Evolutionary conservation across 1,140 invertebrate genomes (phyloP), one percentile per base, ranked within the genome.

Genomic region (Drosophila obscura): DNA sequence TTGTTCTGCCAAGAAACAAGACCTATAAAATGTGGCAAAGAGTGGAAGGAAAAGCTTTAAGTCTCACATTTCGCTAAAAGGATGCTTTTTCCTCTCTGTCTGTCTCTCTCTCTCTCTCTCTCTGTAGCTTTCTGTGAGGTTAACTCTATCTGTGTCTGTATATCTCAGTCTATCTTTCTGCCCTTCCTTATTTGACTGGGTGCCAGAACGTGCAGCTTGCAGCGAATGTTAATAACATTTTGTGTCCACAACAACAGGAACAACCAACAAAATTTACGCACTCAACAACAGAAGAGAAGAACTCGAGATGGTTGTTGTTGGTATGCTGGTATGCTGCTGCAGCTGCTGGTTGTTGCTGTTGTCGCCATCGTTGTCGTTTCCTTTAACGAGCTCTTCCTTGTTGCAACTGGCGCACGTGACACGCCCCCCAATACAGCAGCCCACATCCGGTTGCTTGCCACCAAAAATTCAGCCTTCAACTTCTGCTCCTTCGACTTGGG

Each of bases 371-470:
- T 64, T 63, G 73, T 77, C 65, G 69, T 80, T 87, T 87, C 71
- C 82, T 87, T 88, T 87, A 87, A 87, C 82, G 82, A 87, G 82
- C 82, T 87, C 82, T 78, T 87, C 82, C 83, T 87, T 87, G 82
- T 79, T 82, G 78, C 78, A 82, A 79, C 63, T 62, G 49, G 71
- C 79, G 80, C 64, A 83, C 78, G 75, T 74, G 77, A 55, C 75
- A 69, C 65, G 52, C 61, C 66, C 53, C 15, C 8, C 28, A 19
- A 19, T 4, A 51, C n/a, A n/a, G 44, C 48, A 50, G 31, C 58
- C 31, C 44, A 55, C 48, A 45, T 73, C 39, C 56, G n/a, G 53
- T 31, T 45, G 11, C 28, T 28, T 15, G 41, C 46, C 64, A 58
- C 7, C 50, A 73, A 46, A 44, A 56, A 45, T 49, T 41, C 35